Evolutionary conservation across 2,113 vertebrate genomes (phyloP).

Genomic region (Notiomystis cincta): DNA sequence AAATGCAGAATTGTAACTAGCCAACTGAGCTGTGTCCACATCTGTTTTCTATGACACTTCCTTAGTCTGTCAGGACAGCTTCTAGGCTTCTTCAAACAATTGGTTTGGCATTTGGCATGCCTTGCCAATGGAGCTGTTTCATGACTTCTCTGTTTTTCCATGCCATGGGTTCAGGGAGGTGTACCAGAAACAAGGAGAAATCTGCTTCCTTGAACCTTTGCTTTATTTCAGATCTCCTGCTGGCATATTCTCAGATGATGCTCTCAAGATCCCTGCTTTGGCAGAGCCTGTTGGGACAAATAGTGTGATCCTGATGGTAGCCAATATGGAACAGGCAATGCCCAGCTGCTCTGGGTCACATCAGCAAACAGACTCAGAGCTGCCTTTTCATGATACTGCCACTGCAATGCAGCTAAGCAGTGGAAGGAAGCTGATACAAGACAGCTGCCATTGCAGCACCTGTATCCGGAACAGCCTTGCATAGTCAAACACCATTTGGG

Average conservation of each 20-base stretch:
- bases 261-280: not conserved
- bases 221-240: not conserved
- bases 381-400: not conserved
- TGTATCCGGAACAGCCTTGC: not conserved
- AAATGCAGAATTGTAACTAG: not conserved
- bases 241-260: not conserved
- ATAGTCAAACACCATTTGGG: not conserved
- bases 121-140: rapidly evolving
- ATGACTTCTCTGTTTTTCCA: not conserved
- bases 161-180: not conserved
- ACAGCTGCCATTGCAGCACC: not conserved
- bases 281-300: not conserved
- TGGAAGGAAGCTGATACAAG: not conserved
- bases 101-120: not conserved
- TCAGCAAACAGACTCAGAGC: not conserved
- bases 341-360: not conserved
- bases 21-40: not conserved
- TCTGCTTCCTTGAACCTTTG: not conserved
- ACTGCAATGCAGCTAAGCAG: not conserved
- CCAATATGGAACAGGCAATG: not conserved
- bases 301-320: not conserved
- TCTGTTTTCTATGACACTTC: not conserved
- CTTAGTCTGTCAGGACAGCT: not conserved
- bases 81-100: not conserved
- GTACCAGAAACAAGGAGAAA: not conserved